Conservation (phyloP, 2,797 vertebrate genomes). For the Picus viridis region DNA sequence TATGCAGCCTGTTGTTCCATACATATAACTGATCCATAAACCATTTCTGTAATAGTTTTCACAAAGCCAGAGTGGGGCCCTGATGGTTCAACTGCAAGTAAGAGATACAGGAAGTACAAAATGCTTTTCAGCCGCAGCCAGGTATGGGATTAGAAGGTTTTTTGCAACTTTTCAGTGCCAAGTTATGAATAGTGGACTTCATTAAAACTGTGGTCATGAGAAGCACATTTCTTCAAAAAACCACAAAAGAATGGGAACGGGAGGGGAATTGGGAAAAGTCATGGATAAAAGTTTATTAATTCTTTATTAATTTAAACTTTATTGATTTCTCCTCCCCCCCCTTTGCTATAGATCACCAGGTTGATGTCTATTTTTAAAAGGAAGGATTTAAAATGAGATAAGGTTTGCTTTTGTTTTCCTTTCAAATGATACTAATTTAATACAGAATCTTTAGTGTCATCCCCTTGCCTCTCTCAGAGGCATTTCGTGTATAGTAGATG, state of each 20-base stretch:
- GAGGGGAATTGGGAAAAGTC: background rate
- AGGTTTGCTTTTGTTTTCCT: no score
- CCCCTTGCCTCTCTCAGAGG: background rate
- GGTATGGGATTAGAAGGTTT: slow-evolving; percentile 55
- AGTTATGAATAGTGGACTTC: slow-evolving; percentile 46
- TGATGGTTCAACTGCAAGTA: slow-evolving; percentile 52
- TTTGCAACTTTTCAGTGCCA: slow-evolving; percentile 55
- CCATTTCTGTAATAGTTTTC: slow-evolving; percentile 37
- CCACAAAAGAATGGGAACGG: background rate
- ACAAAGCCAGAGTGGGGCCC: background rate
- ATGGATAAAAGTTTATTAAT: slow-evolving; percentile 45
- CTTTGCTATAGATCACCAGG: background rate
- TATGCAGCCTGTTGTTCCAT: slow-evolving; percentile 44
- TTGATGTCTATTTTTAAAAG: background rate
- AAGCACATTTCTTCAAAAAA: slow-evolving; percentile 58
- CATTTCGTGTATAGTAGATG: background rate
- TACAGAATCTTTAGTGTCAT: background rate
- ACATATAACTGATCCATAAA: slow-evolving; percentile 45
- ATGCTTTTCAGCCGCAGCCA: slow-evolving; percentile 26
- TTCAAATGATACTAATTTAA: background rate
- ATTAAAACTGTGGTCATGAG: slow-evolving; percentile 55
- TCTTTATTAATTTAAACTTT: slow-evolving; percentile 16
- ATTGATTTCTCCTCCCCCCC: background rate
- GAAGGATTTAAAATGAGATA: background rate
- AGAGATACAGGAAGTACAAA: slow-evolving; percentile 13